Percentiles rank a stretch among this genome's conserved stretches.
These are phyloP conservation scores for Gadopsis marmoratus DNA, from an alignment of 2,797 vertebrate species.

Conservation along the genomic window DNA sequence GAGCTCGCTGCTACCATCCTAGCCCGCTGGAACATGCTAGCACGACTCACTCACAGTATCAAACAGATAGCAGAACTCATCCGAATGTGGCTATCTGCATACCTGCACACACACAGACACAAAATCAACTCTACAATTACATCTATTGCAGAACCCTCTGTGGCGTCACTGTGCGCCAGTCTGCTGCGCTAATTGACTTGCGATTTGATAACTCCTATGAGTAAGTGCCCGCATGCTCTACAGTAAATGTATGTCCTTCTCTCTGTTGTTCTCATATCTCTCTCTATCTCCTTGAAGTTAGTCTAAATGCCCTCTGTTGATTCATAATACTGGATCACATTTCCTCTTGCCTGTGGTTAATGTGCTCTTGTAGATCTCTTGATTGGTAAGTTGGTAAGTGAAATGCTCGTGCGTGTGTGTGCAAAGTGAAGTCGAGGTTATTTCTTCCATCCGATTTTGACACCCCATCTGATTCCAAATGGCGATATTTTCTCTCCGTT, in stretches of 20 bases:
- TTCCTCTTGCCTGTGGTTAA: constrained; percentile 31
- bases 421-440: constrained; percentile 58
- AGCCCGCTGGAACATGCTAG: no score
- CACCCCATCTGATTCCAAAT: constrained; percentile 29
- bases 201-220: background rate
- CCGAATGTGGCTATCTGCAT: background rate
- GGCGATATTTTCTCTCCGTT: constrained; percentile 36
- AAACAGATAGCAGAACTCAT: background rate
- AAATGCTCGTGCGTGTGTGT: constrained; percentile 18
- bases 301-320: constrained; percentile 30
- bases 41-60: no score
- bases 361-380: constrained; percentile 33
- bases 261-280: constrained; percentile 24
- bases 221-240: background rate
- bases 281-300: constrained; percentile 27
- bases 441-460: background rate
- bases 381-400: constrained; percentile 29
- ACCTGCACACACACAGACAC: background rate
- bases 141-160: background rate
- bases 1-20: no score
- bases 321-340: constrained; percentile 35
- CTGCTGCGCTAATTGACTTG: constrained; percentile 19
- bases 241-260: background rate
- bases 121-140: background rate
- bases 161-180: constrained; percentile 9